Base-by-base conservation (phyloP, 1,140 invertebrate species). In the Aphelenchoides avenae region DNA sequence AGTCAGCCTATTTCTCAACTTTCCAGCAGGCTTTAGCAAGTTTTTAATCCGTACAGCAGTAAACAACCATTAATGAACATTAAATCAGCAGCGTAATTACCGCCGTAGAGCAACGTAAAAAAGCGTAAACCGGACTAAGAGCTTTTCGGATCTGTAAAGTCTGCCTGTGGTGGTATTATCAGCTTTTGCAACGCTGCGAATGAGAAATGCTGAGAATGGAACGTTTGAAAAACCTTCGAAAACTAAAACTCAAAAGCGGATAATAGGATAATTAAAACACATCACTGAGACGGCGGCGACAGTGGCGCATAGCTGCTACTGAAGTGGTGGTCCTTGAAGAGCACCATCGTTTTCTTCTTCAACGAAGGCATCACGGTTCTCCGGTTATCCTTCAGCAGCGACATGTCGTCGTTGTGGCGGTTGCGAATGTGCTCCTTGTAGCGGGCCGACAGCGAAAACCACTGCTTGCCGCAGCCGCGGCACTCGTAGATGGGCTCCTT, bases 321-420 rank as follows among this genome's bases (percentile, higher is more conserved):
- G n/a, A n/a, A n/a, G n/a, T n/a, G n/a, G n/a, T n/a, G n/a, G n/a
- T n/a, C n/a, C n/a, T n/a, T n/a, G n/a, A 60, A 60, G 31, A 60
- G 58, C 11, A 41, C 36, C 7, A 27, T 31, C 0, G 57, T 43
- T 27, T 36, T 64, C n/a, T n/a, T 24, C 27, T 59, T 58, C 30
- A 60, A 22, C 15, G 34, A 11, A 0, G 57, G 57, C 42, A 63
- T 48, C 29, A 60, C 24, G 5, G 22, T 22, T 31, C 31, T 22
- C 5, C 57, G 57, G 41, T 60, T 60, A 43, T 60, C 57, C 57
- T 64, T 62, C 5, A 60, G 24, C 22, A 60, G 39, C 1, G 29
- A 24, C n/a, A 29, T 40, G 41, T 60, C 39, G 3, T 44, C 57
- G 11, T 31, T 34, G 36, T 60, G 57, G n/a, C 43, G 37, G 3